A percentile compares a stretch with the other conserved stretches of the same genome.
These are phyloP conservation scores for Gila robusta DNA, from an alignment of 2,797 vertebrate species.

Conservation along the genomic window DNA sequence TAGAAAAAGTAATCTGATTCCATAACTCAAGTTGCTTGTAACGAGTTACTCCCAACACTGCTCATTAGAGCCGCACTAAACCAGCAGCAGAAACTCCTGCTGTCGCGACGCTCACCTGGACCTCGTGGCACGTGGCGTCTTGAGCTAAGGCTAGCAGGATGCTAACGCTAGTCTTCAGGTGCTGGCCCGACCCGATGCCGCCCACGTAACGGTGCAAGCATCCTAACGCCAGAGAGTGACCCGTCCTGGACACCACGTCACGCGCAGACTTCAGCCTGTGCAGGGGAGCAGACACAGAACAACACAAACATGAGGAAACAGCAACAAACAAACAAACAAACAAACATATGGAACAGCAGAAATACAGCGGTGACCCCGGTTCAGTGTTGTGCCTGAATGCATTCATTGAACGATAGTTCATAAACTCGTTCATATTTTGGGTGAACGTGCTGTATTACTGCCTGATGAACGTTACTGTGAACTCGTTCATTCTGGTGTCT, in stretches of 20 bases:
- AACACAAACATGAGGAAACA: neutral
- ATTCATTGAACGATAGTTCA: no score
- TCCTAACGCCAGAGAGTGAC: constrained; percentile 97
- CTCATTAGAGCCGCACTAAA: neutral
- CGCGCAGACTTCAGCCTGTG: constrained; percentile 94
- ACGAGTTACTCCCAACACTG: no score
- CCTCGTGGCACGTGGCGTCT: constrained; percentile 96
- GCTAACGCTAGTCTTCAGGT: constrained; percentile 98
- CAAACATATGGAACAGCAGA: no score
- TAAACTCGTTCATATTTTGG: no score
- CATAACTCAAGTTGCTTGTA: no score
- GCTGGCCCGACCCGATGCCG: constrained; percentile 97
- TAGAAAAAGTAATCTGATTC: no score
- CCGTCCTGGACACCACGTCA: constrained; percentile 97
- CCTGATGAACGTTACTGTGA: no score
- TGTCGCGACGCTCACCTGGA: constrained; percentile 83
- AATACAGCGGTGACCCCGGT: neutral
- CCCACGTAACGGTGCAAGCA: constrained; percentile 98
- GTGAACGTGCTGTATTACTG: no score
- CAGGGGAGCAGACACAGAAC: constrained; percentile 7
- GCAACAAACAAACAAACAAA: neutral
- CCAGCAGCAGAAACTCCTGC: neutral
- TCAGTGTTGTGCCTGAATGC: no score
- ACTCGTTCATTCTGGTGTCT: no score
- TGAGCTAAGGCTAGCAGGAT: constrained; percentile 96